Conservation (phyloP, 2,888 invertebrate species). For the Andrena minutula region DNA sequence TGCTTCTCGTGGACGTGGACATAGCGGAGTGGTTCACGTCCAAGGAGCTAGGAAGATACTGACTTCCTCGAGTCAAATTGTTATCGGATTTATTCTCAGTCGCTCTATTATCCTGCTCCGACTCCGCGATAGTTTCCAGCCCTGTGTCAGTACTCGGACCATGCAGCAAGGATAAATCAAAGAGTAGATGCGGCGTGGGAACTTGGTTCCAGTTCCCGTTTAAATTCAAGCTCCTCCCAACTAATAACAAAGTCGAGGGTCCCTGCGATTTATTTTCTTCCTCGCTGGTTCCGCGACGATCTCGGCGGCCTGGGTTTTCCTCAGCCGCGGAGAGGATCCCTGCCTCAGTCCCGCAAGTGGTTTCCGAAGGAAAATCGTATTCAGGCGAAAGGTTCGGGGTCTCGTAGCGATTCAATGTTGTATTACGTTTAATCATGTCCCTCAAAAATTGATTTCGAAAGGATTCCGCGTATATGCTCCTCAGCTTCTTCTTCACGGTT, state of each 20-base stretch:
- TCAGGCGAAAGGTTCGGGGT: background rate
- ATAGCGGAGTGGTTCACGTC: background rate
- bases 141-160: background rate
- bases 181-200: constrained; percentile 7
- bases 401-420: background rate
- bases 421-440: constrained; percentile 26
- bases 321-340: background rate
- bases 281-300: background rate
- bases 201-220: background rate
- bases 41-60: background rate
- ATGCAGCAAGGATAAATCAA: background rate
- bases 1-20: background rate
- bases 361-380: background rate
- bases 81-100: background rate
- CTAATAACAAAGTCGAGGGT: background rate
- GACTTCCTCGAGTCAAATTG: background rate
- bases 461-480: constrained; percentile 35
- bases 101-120: background rate
- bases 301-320: background rate
- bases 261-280: background rate
- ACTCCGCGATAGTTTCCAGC: background rate
- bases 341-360: background rate
- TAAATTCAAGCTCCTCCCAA: background rate
- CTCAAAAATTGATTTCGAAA: constrained; percentile 26
- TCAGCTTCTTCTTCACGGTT: constrained; percentile 31